Base-by-base conservation (phyloP, 2,888 invertebrate genomes). In the Eupelmus urozonus region DNA sequence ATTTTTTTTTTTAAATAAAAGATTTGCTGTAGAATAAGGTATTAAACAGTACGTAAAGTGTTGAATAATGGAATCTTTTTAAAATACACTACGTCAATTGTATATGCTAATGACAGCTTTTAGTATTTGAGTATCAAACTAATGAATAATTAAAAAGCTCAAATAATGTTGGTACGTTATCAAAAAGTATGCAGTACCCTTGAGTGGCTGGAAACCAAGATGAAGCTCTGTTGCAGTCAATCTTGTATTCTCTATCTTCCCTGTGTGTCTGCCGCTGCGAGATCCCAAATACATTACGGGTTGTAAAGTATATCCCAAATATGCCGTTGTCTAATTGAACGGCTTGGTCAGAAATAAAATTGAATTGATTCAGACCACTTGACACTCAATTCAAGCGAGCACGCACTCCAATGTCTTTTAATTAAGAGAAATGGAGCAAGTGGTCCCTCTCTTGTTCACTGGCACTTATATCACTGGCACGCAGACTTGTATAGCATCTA, bases 221-320 rank as follows among this genome's bases (percentile, higher is more conserved):
- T 55, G 62, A 70, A 78, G 72, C 73, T 78, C 67, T 53, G 78
- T 74, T 73, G 81, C 82, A 84, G 81, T 81, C 83, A 83, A 83
- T 83, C 85, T 83, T 81, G 84, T 86, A 79, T 85, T 83, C 86
- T 85, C 84, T 83, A 83, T 81, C 85, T 86, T 83, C 85, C 85
- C 85, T 85, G 85, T 82, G 81, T 84, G 78, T 82, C 69, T 84
- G 83, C 74, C 80, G 70, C 80, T 81, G 71, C 78, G 81, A 84
- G 86, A 87, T 86, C 89, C 86, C 87, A 87, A 88, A 89, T 89
- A 88, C 89, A 89, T 89, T 88, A 89, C 89, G 88, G 87, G 87
- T 85, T 85, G 83, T 84, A 27, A 75, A 49, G 45, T 45, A 60
- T 80, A 67, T 73, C 16, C 72, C 55, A 62, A 79, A 73, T 72